Percentiles rank a stretch among this genome's conserved stretches.
phyloP scores from a whole-genome alignment of 2,797 vertebrate genomes.

The Poeciliopsis paucimaculata region DNA sequence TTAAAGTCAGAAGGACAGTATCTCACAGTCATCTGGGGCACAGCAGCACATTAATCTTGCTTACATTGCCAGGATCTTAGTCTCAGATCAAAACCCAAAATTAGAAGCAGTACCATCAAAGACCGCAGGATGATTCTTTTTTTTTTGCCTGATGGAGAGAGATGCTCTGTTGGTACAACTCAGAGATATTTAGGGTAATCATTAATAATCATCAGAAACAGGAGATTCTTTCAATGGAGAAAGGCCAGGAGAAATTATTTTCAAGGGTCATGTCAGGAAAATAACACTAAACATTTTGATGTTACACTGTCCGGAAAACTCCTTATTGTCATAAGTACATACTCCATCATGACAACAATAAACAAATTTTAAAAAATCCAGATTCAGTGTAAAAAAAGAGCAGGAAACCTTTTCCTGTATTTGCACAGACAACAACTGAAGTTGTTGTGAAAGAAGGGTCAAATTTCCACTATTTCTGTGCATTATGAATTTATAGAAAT shows the following conservation, averaged over 20 bases:
- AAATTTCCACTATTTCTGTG: not conserved
- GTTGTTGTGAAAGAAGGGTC: not conserved
- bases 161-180: constrained; percentile 22
- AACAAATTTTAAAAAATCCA: not conserved
- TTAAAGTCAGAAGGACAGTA: constrained; percentile 38
- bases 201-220: constrained; percentile 29
- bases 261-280: not conserved
- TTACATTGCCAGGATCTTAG: constrained; percentile 38
- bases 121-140: constrained; percentile 44
- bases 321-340: not conserved
- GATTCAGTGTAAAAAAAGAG: not conserved
- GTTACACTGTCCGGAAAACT: not conserved
- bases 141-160: constrained; percentile 36
- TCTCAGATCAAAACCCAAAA: constrained; percentile 39
- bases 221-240: not conserved
- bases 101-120: constrained; percentile 61
- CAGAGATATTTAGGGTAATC: constrained; percentile 17
- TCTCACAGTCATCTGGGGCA: constrained; percentile 18
- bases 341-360: not conserved
- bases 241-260: not conserved
- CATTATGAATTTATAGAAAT: not conserved
- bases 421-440: not conserved
- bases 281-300: not conserved
- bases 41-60: constrained; percentile 45
- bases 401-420: not conserved